These are phyloP conservation scores for Lathronympha strigana DNA, from an alignment of 2,888 invertebrate species.

Conservation along the genomic window DNA sequence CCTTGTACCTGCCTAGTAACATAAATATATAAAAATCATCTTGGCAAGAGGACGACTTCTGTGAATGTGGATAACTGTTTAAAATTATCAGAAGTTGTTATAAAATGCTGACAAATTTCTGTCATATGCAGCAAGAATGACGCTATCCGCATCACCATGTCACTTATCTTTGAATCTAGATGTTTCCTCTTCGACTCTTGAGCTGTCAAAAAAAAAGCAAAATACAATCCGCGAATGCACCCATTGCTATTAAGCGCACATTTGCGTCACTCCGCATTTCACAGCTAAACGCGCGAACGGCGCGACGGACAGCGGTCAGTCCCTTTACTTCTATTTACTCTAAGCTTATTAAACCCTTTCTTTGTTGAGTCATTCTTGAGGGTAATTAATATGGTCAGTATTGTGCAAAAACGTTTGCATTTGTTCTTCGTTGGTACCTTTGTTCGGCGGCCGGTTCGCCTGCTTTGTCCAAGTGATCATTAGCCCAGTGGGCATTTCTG, in stretches of 20 bases:
- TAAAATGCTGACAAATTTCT: too few species aligned
- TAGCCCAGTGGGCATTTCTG: slow-evolving; percentile 77
- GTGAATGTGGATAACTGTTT: too few species aligned
- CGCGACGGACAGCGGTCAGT: slow-evolving; percentile 72
- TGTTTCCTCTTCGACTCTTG: too few species aligned
- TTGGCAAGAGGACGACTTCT: too few species aligned
- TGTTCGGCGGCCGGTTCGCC: slow-evolving; percentile 65
- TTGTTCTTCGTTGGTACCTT: slow-evolving; percentile 72
- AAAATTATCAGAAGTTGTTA: too few species aligned
- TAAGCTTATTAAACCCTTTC: slow-evolving; percentile 81
- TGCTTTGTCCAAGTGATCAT: slow-evolving; percentile 76
- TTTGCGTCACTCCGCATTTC: slow-evolving; percentile 69
- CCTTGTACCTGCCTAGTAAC: too few species aligned
- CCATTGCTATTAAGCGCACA: slow-evolving; percentile 18
- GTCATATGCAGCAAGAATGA: too few species aligned
- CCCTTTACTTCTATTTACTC: slow-evolving; percentile 77
- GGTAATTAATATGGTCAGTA: slow-evolving; percentile 80
- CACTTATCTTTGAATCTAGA: too few species aligned
- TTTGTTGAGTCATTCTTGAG: slow-evolving; percentile 66
- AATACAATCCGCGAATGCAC: not conserved
- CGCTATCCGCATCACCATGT: too few species aligned
- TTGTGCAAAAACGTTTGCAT: slow-evolving; percentile 73
- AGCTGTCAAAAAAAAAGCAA: not conserved
- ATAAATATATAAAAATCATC: too few species aligned
- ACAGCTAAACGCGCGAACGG: slow-evolving; percentile 50